A percentile compares a stretch with the other conserved stretches of the same genome.
These are phyloP conservation scores for Pachyrhynchus sulphureomaculatus DNA, from an alignment of 1,140 invertebrate species.

Conservation along the genomic window DNA sequence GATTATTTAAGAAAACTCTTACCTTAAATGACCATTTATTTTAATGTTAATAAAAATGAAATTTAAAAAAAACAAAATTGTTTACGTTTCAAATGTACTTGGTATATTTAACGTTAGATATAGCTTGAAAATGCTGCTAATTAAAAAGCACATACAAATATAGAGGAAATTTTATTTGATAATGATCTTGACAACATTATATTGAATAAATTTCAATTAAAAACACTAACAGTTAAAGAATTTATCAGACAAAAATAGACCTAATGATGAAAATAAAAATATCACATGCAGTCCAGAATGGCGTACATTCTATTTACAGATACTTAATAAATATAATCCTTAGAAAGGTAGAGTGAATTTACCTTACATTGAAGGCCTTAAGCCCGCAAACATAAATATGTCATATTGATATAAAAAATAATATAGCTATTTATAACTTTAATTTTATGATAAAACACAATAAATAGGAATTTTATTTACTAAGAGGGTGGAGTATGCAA, in stretches of 20 bases:
- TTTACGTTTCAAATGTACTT: too few relatives aligned
- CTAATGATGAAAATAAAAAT: slow-evolving; percentile 32
- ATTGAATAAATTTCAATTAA: slow-evolving; percentile 17
- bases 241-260: neutral
- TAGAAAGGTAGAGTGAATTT: slow-evolving; percentile 13
- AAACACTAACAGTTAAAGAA: slow-evolving; percentile 10
- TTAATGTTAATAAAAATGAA: too few relatives aligned
- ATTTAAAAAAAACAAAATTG: too few relatives aligned
- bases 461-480: slow-evolving; percentile 25
- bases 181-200: neutral
- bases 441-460: slow-evolving; percentile 29
- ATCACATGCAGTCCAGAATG: slow-evolving; percentile 42
- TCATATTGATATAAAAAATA: slow-evolving; percentile 19
- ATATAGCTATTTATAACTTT: slow-evolving; percentile 24
- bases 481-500: slow-evolving; percentile 47
- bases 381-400: slow-evolving; percentile 7
- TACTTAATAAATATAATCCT: slow-evolving; percentile 10
- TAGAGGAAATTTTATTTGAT: slow-evolving; percentile 13
- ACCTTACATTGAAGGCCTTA: slow-evolving; percentile 3
- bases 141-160: slow-evolving; percentile 1
- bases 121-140: too few relatives aligned
- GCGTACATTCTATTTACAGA: slow-evolving; percentile 34
- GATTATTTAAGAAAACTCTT: too few relatives aligned
- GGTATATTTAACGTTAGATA: too few relatives aligned
- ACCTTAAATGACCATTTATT: too few relatives aligned